Conservation (phyloP, 2,888 invertebrate genomes). For the Morpho deidamia region DNA sequence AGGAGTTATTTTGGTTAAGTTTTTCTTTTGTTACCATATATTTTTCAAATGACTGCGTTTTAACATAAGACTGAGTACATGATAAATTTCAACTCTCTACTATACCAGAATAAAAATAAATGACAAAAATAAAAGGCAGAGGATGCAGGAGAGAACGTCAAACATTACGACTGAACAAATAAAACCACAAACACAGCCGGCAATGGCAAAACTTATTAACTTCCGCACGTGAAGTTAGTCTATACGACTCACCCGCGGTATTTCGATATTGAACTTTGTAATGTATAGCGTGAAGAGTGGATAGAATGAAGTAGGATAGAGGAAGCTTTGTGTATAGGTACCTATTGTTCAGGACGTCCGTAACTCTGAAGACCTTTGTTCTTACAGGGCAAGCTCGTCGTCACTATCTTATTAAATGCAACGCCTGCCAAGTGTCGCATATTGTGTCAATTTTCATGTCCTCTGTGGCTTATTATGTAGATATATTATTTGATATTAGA, state of each 20-base stretch:
- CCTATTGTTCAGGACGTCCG: conserved; percentile 25
- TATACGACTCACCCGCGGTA: conserved; percentile 8
- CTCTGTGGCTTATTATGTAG: too few relatives aligned
- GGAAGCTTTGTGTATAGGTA: conserved; percentile 11
- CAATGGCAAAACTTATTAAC: conserved; percentile 13
- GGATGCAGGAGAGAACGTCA: background rate
- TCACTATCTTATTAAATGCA: conserved; percentile 69
- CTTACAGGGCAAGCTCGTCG: conserved; percentile 44
- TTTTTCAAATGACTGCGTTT: too few relatives aligned
- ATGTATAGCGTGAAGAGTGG: conserved; percentile 16
- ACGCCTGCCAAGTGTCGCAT: conserved; percentile 33
- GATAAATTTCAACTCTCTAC: background rate
- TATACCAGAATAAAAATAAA: background rate
- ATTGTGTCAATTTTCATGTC: background rate
- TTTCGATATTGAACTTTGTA: conserved; percentile 19
- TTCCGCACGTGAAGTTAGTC: conserved; percentile 14
- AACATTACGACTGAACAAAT: conserved; percentile 9
- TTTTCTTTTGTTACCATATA: too few relatives aligned
- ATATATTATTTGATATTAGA: background rate
- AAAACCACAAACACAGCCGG: conserved; percentile 11
- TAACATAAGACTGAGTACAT: too few relatives aligned
- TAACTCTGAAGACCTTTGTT: conserved; percentile 52
- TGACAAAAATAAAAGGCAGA: background rate
- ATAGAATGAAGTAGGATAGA: conserved; percentile 12
- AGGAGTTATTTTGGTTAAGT: too few relatives aligned